Evolutionary conservation across 1,140 invertebrate genomes (phyloP).

Genomic region (Gonioctena quinquepunctata): DNA sequence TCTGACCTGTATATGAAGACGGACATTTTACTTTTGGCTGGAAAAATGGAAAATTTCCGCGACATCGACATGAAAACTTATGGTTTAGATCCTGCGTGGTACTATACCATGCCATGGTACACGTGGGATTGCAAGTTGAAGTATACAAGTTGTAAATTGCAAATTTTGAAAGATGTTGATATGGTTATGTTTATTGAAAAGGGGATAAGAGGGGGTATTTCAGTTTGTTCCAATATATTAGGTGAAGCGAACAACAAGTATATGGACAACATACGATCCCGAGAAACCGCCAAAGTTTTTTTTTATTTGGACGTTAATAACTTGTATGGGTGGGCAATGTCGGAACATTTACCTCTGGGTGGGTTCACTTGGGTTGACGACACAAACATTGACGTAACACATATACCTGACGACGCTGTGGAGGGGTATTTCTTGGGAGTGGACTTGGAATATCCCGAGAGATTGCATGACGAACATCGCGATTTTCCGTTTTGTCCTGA

Average conservation of each 20-base stretch:
- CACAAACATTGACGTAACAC: neutral
- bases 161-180: slow-evolving; percentile 52
- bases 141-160: slow-evolving; percentile 41
- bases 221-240: slow-evolving; percentile 47
- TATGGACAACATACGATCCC: slow-evolving; percentile 39
- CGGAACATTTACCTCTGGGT: slow-evolving; percentile 51
- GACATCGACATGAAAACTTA: slow-evolving; percentile 41
- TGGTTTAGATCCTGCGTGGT: slow-evolving; percentile 50
- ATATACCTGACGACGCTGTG: neutral
- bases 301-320: slow-evolving; percentile 61
- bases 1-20: slow-evolving; percentile 55
- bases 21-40: slow-evolving; percentile 53
- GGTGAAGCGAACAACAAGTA: slow-evolving; percentile 45
- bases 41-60: slow-evolving; percentile 60
- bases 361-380: slow-evolving; percentile 57
- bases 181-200: slow-evolving; percentile 50
- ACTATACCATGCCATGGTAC: slow-evolving; percentile 51
- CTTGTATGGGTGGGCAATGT: slow-evolving; percentile 62
- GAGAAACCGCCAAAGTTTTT: slow-evolving; percentile 39
- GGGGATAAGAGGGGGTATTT: slow-evolving; percentile 51
- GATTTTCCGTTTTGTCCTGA: slow-evolving; percentile 55
- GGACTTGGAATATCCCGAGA: slow-evolving; percentile 10
- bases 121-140: slow-evolving; percentile 44
- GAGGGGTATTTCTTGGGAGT: slow-evolving; percentile 46
- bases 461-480: slow-evolving; percentile 43